Percentiles rank a stretch among this genome's conserved stretches.
These are phyloP conservation scores for Drosophila lini DNA, from an alignment of 1,140 invertebrate genomes.

Conservation along the genomic window DNA sequence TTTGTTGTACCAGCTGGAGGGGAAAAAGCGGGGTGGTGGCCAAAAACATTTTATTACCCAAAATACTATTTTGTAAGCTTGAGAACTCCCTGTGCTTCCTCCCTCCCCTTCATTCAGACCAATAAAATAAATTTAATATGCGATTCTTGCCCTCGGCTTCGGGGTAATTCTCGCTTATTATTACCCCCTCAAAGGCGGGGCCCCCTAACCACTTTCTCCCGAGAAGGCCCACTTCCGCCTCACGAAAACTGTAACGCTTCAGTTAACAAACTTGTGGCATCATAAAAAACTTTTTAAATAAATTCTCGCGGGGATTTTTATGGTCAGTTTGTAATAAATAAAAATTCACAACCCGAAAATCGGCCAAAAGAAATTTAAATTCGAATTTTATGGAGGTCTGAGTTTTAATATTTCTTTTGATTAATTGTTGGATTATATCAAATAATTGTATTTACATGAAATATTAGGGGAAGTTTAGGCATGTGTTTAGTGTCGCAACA, in stretches of 20 bases:
- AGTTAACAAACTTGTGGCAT: conserved; percentile 68
- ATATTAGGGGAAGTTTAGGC: background rate
- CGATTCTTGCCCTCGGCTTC: conserved; percentile 55
- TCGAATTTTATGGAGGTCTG: conserved; percentile 2
- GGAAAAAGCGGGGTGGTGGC: background rate
- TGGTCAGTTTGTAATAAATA: conserved; percentile 65
- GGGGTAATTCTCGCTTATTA: conserved; percentile 57
- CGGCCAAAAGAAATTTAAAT: conserved; percentile 36
- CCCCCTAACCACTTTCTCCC: background rate
- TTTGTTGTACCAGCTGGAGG: conserved; percentile 60
- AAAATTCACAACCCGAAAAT: conserved; percentile 33
- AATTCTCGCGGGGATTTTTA: conserved; percentile 60
- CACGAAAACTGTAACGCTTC: conserved; percentile 62
- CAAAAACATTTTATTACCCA: conserved; percentile 64
- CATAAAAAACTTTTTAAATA: conserved; percentile 69
- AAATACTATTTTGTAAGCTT: conserved; percentile 63
- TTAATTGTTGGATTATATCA: background rate
- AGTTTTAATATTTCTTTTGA: conserved; percentile 1
- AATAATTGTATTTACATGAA: background rate
- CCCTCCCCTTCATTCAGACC: conserved; percentile 1
- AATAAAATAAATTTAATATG: conserved; percentile 69
- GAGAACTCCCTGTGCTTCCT: conserved; percentile 16
- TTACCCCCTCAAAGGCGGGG: conserved; percentile 6
- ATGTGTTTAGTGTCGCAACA: background rate
- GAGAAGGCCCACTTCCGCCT: conserved; percentile 16